Base-by-base conservation (phyloP, 2,888 invertebrate genomes). In the Stegophylla sp. region DNA sequence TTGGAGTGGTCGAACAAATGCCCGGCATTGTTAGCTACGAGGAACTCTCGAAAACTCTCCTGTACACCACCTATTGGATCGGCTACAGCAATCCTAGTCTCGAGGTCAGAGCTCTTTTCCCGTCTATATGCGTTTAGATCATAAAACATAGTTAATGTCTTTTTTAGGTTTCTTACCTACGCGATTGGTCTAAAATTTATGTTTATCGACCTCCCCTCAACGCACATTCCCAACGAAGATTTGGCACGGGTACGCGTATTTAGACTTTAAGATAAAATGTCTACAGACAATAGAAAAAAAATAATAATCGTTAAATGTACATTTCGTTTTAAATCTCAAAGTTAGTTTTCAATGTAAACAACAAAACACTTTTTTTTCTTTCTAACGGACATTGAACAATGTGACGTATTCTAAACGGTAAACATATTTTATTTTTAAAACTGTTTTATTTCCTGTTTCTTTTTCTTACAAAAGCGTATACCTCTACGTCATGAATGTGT, bases 1-100 rank as follows among this genome's bases (percentile, higher is more conserved):
- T 92, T 12, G 92, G 92, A 89, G 89, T 96, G 59, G 88, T 93
- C 3, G 96, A 97, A 86, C 96, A 96, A 85, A 87, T 92, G 45
- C 92, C 92, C 0, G 90, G 91, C 0, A 86, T 89, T n/a, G 89
- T 91, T 0, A 89, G 89, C 83, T 89, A 89, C 4, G 89, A 88
- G n/a, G 94, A 95, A 86, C 87, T 91, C 76, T 92, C 93, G 0
- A 88, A 90, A 59, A 86, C 88, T 0, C 89, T 96, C 66, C 85
- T 89, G 2, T 87, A 89, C 23, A 88, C 90, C 83, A 89, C 90
- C 43, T 94, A 91, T 87, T 93, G 94, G 90, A 91, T 92, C 48
- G 92, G 91, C 71, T 92, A 92, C 86, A 91, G 91, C 66, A 85
- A 89, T 64, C 90, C 91, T 0, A 87, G 88, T 85, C 89, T 89